A percentile compares a stretch with the other conserved stretches of the same genome.
Conservation (phyloP, 2,113 vertebrate species). For the Orientallactaga bullata region DNA sequence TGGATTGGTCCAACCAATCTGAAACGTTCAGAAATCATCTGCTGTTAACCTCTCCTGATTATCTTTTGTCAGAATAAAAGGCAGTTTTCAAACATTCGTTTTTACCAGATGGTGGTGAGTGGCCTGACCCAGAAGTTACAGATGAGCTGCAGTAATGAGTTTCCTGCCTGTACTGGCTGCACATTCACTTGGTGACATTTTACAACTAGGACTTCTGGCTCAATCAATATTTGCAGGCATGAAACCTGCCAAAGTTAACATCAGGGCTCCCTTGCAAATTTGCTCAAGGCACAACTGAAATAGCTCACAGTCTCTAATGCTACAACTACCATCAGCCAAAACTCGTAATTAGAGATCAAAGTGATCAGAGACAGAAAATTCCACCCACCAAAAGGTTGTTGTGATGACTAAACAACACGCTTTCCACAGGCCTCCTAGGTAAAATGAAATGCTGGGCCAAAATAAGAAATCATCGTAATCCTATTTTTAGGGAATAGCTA, state of each 20-base stretch:
- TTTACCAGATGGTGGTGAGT: slow-evolving; percentile 76
- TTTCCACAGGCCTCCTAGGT: neutral
- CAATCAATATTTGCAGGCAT: slow-evolving; percentile 83
- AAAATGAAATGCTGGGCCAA: slow-evolving; percentile 45
- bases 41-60: slow-evolving; percentile 79
- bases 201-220: slow-evolving; percentile 80
- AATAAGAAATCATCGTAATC: neutral
- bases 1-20: slow-evolving; percentile 59
- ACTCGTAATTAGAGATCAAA: slow-evolving; percentile 75
- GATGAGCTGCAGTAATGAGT: slow-evolving; percentile 81
- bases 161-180: slow-evolving; percentile 74
- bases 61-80: slow-evolving; percentile 79
- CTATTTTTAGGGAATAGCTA: slow-evolving; percentile 43
- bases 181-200: slow-evolving; percentile 81
- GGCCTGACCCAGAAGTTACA: slow-evolving; percentile 80
- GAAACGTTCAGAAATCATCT: slow-evolving; percentile 73
- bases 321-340: slow-evolving; percentile 70
- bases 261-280: slow-evolving; percentile 80
- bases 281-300: slow-evolving; percentile 80
- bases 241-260: slow-evolving; percentile 84
- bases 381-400: slow-evolving; percentile 30
- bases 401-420: slow-evolving; percentile 41
- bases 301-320: slow-evolving; percentile 71
- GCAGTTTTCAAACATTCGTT: slow-evolving; percentile 76
- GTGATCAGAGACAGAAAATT: slow-evolving; percentile 66